phyloP scores from a whole-genome alignment of 2,888 invertebrate genomes.

The Spicauda simplicius region DNA sequence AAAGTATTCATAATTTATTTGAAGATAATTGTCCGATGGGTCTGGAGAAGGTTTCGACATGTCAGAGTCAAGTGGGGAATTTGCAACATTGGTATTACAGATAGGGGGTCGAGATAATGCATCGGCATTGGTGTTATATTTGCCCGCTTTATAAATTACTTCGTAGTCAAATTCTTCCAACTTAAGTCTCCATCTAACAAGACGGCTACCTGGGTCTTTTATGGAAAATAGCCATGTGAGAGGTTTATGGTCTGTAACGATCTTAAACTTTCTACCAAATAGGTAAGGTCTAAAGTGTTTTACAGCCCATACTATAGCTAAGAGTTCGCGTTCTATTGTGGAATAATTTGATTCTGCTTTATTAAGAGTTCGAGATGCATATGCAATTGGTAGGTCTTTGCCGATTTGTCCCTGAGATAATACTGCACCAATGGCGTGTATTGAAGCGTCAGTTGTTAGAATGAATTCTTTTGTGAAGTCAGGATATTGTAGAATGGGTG shows the following conservation, averaged over 20 bases:
- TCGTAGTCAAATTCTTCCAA: slow-evolving; percentile 48
- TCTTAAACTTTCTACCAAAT: slow-evolving; percentile 55
- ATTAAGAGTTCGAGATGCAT: slow-evolving; percentile 46
- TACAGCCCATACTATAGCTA: slow-evolving; percentile 55
- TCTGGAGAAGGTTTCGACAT: slow-evolving; percentile 6
- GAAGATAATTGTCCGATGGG: too few relatives aligned
- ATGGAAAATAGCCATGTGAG: slow-evolving; percentile 55
- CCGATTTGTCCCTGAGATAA: slow-evolving; percentile 48
- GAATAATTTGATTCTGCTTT: slow-evolving; percentile 46
- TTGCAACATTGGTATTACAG: too few relatives aligned
- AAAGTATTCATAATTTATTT: too few relatives aligned
- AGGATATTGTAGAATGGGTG: slow-evolving; percentile 56
- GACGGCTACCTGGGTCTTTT: slow-evolving; percentile 58
- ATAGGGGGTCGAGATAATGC: slow-evolving; percentile 48
- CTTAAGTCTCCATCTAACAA: slow-evolving; percentile 57
- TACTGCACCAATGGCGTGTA: slow-evolving; percentile 47
- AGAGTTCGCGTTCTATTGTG: slow-evolving; percentile 56
- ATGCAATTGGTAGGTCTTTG: slow-evolving; percentile 46
- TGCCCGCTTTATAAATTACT: slow-evolving; percentile 48
- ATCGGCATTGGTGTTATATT: slow-evolving; percentile 48
- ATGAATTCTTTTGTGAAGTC: slow-evolving; percentile 52
- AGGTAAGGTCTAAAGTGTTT: slow-evolving; percentile 58
- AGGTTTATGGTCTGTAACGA: slow-evolving; percentile 62
- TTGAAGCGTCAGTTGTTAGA: slow-evolving; percentile 47
- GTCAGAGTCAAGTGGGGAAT: slow-evolving; percentile 40